Evolutionary conservation across 2,113 vertebrate species (phyloP).

Genomic region (Daboia siamensis): DNA sequence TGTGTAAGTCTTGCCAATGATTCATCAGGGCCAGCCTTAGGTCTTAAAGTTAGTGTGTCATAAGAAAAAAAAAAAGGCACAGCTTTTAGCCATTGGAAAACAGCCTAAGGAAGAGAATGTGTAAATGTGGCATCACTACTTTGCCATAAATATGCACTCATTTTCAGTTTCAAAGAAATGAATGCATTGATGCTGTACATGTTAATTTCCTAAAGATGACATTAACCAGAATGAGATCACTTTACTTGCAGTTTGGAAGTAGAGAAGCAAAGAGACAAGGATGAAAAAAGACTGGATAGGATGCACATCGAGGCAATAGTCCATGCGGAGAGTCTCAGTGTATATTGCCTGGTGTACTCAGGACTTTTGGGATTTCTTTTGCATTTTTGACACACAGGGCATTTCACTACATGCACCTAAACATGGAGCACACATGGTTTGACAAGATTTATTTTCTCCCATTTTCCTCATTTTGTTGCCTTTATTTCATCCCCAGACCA

Average conservation of each 20-base stretch:
- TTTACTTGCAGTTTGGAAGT: background rate
- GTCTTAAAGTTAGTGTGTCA: background rate
- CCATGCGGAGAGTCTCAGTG: background rate
- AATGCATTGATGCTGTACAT: background rate
- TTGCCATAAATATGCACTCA: background rate
- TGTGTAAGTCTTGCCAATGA: background rate
- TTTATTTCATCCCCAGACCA: background rate
- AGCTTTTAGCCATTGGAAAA: background rate
- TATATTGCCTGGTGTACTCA: background rate
- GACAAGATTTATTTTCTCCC: background rate
- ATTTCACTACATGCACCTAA: background rate
- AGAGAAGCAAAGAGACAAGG: background rate
- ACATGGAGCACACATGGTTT: background rate
- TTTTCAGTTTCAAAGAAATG: background rate
- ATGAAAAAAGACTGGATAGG: background rate
- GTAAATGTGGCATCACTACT: background rate
- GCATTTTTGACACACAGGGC: background rate
- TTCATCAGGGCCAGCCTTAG: background rate
- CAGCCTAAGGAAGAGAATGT: background rate
- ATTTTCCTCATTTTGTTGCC: background rate
- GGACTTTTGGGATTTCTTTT: background rate
- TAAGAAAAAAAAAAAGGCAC: background rate
- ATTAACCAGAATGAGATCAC: background rate
- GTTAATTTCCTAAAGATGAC: background rate
- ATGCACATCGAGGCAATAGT: background rate